Percentiles rank a stretch among this genome's conserved stretches.
phyloP scores from a whole-genome alignment of 2,888 invertebrate genomes.

The Orthosia gothica region DNA sequence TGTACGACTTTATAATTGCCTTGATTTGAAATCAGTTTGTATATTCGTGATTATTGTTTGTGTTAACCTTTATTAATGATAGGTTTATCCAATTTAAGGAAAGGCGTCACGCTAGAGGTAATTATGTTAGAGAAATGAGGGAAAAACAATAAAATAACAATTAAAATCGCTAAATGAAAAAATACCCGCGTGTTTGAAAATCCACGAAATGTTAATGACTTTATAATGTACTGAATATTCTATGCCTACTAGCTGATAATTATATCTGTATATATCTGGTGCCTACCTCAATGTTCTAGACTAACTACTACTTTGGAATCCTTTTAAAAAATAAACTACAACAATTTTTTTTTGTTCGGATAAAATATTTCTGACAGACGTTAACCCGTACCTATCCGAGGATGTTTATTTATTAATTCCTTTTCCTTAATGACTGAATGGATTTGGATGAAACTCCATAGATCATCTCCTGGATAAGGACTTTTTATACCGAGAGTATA shows the following conservation, averaged over 20 bases:
- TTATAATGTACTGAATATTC: not conserved
- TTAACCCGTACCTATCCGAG: not conserved
- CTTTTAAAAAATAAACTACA: too few species aligned
- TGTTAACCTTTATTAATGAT: not conserved
- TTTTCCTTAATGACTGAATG: not conserved
- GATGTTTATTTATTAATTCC: not conserved
- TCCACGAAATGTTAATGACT: not conserved
- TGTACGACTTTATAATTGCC: slow-evolving; percentile 28
- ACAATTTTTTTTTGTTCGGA: too few species aligned
- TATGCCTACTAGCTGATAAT: not conserved
- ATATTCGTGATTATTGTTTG: slow-evolving; percentile 11
- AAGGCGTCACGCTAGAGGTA: not conserved
- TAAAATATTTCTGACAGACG: too few species aligned
- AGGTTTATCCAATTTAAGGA: not conserved
- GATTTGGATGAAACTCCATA: not conserved
- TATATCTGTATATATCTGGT: too few species aligned
- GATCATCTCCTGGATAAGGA: too few species aligned
- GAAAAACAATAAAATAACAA: not conserved
- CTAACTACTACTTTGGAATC: too few species aligned
- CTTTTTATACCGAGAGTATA: not conserved
- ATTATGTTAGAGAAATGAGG: not conserved
- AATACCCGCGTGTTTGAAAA: not conserved
- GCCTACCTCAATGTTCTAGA: too few species aligned
- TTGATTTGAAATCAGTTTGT: slow-evolving; percentile 11
- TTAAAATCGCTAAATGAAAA: not conserved